Evolutionary conservation across 1,140 invertebrate genomes (phyloP).

Genomic region (Drosophila littoralis): DNA sequence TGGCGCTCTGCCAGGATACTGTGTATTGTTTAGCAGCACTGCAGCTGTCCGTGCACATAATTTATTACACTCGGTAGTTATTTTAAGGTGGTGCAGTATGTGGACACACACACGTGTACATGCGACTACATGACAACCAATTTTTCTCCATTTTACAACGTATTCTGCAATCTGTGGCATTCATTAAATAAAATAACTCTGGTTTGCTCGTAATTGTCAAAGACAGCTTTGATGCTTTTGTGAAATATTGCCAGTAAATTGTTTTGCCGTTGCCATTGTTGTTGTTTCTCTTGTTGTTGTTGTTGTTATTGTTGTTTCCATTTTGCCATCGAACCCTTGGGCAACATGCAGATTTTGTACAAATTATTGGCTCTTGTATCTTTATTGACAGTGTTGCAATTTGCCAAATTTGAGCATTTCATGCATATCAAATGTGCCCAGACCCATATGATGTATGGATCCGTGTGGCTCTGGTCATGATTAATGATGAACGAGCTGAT

Average conservation of each 20-base stretch:
- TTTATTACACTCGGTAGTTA: conserved; percentile 70
- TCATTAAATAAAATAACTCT: conserved; percentile 81
- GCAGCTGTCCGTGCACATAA: conserved; percentile 69
- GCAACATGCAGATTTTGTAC: conserved; percentile 65
- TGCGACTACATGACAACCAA: conserved; percentile 25
- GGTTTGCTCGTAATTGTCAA: conserved; percentile 77
- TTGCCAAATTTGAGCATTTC: conserved; percentile 73
- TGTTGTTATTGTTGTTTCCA: background rate
- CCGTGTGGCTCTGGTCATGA: conserved; percentile 19
- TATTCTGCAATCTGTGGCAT: conserved; percentile 47
- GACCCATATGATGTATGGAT: conserved; percentile 59
- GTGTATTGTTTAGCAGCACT: conserved; percentile 45
- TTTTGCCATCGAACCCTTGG: conserved; percentile 1
- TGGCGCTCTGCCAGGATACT: conserved; percentile 41
- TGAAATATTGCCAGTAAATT: conserved; percentile 81
- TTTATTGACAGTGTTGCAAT: conserved; percentile 77
- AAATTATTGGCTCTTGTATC: conserved; percentile 64
- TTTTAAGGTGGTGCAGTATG: conserved; percentile 66
- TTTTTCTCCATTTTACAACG: conserved; percentile 44
- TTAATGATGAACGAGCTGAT: conserved; percentile 52
- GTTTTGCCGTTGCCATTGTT: conserved; percentile 38
- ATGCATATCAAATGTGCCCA: conserved; percentile 66
- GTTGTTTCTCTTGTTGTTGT: background rate
- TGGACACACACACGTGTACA: conserved; percentile 25
- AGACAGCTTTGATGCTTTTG: conserved; percentile 78